phyloP scores from a whole-genome alignment of 2,113 vertebrate genomes.

The Cyprinodon tularosa region DNA sequence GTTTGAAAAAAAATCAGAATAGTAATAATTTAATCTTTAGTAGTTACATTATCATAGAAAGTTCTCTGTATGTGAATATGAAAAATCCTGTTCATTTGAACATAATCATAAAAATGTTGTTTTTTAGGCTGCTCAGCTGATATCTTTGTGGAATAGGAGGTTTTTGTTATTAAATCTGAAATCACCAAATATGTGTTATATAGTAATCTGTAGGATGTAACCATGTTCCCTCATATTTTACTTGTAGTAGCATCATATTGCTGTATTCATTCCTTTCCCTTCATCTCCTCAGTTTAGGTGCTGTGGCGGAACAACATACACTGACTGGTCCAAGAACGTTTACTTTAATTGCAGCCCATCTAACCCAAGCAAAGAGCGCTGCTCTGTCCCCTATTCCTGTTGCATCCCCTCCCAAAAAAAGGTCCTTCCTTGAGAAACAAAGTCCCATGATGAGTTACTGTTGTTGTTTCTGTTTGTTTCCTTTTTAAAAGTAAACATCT shows the following conservation, averaged over 20 bases:
- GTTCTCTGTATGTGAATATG: too few species aligned
- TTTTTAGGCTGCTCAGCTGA: too few species aligned
- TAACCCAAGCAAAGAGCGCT: conserved; percentile 88
- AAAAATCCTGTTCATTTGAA: too few species aligned
- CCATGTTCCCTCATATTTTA: background rate
- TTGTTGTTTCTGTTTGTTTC: background rate
- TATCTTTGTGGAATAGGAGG: too few species aligned
- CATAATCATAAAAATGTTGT: too few species aligned
- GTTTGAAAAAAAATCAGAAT: too few species aligned
- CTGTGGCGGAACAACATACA: conserved; percentile 86
- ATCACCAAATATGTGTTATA: too few species aligned
- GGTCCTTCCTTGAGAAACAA: conserved; percentile 59
- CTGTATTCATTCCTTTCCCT: background rate
- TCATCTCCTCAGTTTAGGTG: conserved; percentile 83
- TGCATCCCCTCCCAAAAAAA: conserved; percentile 78
- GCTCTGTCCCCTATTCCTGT: conserved; percentile 92
- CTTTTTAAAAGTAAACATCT: background rate
- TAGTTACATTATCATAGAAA: too few species aligned
- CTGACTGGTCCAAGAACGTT: conserved; percentile 90
- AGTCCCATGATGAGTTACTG: background rate
- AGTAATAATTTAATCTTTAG: too few species aligned
- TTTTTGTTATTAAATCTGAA: too few species aligned
- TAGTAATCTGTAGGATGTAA: too few species aligned
- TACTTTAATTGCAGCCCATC: conserved; percentile 87
- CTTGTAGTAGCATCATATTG: background rate